phyloP scores from a whole-genome alignment of 2,797 vertebrate species.

The Tenualosa thibaudeaui region DNA sequence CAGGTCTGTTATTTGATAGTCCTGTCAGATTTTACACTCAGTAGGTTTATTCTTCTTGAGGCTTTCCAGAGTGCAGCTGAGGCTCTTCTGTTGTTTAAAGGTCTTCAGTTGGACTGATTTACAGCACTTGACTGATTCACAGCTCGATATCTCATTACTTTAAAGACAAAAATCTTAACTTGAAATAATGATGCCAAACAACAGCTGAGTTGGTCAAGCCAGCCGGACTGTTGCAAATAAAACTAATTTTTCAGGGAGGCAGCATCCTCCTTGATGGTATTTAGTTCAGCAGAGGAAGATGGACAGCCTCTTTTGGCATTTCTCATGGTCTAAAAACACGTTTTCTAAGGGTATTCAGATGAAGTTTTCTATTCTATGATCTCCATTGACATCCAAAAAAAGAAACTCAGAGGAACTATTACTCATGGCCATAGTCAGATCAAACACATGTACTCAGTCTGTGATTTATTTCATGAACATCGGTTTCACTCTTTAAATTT shows the following conservation, averaged over 20 bases:
- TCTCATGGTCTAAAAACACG: neutral
- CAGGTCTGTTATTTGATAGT: neutral
- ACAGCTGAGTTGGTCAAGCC: neutral
- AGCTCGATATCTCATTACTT: conserved; percentile 18
- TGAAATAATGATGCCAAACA: conserved; percentile 1
- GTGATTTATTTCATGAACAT: neutral
- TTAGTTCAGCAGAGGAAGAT: neutral
- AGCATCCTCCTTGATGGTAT: neutral
- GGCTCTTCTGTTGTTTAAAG: conserved; percentile 15
- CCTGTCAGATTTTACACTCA: conserved; percentile 3
- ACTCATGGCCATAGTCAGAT: neutral
- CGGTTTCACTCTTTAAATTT: neutral
- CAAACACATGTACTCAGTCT: neutral
- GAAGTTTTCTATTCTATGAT: neutral
- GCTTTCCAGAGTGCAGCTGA: neutral
- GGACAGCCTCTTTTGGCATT: neutral
- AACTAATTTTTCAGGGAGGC: neutral
- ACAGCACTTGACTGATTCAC: conserved; percentile 13
- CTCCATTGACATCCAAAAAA: neutral
- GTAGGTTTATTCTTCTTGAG: neutral
- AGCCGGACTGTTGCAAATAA: neutral
- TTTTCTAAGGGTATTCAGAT: neutral
- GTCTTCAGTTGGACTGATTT: neutral
- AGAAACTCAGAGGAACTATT: neutral
- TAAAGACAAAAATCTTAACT: neutral